Evolutionary conservation across 64 coral and sea anemone species (phyloP), one percentile per base, ranked within the genome.

Genomic region (Pocillopora damicornis): DNA sequence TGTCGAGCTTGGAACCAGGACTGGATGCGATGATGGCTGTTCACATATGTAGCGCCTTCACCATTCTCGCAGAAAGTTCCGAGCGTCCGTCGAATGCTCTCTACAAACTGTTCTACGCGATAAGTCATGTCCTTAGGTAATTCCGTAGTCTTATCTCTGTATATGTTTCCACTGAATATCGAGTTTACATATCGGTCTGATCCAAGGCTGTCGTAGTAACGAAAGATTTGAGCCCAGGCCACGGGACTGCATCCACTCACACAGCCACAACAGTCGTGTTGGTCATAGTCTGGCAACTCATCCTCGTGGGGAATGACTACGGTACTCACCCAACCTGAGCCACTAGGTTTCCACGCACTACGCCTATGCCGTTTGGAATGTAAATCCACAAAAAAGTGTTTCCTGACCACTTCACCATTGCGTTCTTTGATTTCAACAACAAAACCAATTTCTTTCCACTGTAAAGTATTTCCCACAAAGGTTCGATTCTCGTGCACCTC

Each of bases 141-240:
- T 37, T 56, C 22, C 18, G 15, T 77, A 42, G 5, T 20, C 0
- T 18, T 51, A 57, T 56, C n/a, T 2, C 76, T 0, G 18, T 58
- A 30, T 36, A 75, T 71, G 23, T n/a, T 74, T 35, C 74, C 37
- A 34, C 92, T 89, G 63, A 79, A 89, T 35, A 11, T 63, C 11
- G 75, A 79, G n/a, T 14, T 63, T 8, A 30, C 35, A 38, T 13
- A 60, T 20, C 18, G 67, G 10, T 51, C 42, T 75, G 17, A 18
- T 66, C 75, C 87, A 38, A 89, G 87, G 38, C 82, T 87, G 64
- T 94, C 92, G 64, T 94, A 94, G 20, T 90, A 94, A 0, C 74
- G 88, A 81, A 94, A 89, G 14, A 94, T 66, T 63, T 89, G 92
- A 37, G 92, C 92, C 87, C 81, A 94, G 38, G 92, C 92, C 34